Base-by-base conservation (phyloP, 2,797 vertebrate genomes). In the Phalloptychus januarius region DNA sequence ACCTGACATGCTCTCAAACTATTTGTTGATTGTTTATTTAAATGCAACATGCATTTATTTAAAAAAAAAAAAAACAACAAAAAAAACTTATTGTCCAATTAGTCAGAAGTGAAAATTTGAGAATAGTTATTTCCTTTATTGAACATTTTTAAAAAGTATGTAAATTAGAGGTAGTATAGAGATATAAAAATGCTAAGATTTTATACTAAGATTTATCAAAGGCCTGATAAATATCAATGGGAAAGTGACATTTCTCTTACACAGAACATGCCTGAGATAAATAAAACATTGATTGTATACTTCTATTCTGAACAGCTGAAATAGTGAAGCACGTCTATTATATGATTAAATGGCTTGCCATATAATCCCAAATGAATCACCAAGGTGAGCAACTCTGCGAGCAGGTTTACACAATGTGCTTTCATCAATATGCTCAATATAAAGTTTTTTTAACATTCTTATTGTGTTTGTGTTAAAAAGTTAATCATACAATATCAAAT, bases 361-460 rank as follows among this genome's bases (percentile, higher is more conserved):
- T 71, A 71, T 10, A 61, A 1, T 40, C 42, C 70, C 67, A 0
- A 28, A 48, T n/a, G 72, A 82, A 6, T 77, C 74, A 13, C 7
- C 54, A 83, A 69, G 75, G 75, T 83, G 78, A 63, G 28, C 13
- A 45, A 48, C 20, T 20, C 28, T 3, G 1, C 63, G 1, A 67
- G 61, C 71, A 70, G 71, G 28, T 45, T 61, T 38, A 56, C 8
- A 20, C 13, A 15, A 6, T 18, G 38, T 28, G 38, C 40, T 7
- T 16, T 13, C 56, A 38, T 45, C 58, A 46, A 0, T 15, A 13
- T 45, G 25, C 25, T 1, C 38, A 23, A 11, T n/a, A 23, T 25
- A 20, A 42, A n/a, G 11, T 40, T 67, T 25, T 20, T 67, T 67
- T 25, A 65, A 38, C 18, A 40, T 67, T 42, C 36, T 40, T 58